Conservation (phyloP, 2,113 vertebrate species). For the Lophotis ruficrista region DNA sequence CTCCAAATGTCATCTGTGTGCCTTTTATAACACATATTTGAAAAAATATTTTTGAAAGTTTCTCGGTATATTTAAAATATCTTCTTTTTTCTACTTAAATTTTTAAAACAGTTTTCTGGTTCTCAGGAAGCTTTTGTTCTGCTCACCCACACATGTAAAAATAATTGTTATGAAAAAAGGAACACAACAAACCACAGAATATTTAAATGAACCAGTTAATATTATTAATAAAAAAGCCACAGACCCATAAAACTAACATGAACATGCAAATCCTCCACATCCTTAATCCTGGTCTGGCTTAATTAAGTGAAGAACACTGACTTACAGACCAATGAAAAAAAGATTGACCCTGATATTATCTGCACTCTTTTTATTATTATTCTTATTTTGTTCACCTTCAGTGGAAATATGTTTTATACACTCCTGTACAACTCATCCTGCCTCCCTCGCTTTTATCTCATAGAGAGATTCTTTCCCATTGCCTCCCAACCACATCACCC, state of each 20-base stretch:
- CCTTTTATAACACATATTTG: not conserved
- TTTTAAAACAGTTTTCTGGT: not conserved
- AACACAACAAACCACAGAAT: fast-evolving
- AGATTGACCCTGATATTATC: not conserved
- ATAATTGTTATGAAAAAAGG: not conserved
- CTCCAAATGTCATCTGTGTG: not conserved
- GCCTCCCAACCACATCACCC: not conserved
- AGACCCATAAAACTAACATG: not conserved
- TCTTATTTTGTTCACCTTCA: not conserved
- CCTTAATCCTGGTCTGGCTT: not conserved
- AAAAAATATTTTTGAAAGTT: fast-evolving
- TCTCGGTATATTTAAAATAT: not conserved
- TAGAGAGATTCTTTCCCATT: not conserved
- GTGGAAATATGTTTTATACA: not conserved
- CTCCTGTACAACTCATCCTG: not conserved
- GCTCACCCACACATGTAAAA: not conserved
- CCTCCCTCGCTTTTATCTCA: not conserved
- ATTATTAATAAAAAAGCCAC: not conserved
- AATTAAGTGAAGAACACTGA: not conserved
- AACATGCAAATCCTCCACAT: not conserved
- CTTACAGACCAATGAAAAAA: not conserved
- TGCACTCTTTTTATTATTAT: not conserved
- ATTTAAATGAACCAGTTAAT: not conserved
- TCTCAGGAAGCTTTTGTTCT: not conserved
- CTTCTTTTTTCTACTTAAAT: fast-evolving